Percentiles rank a stretch among this genome's conserved stretches.
phyloP scores from a whole-genome alignment of 1,140 invertebrate genomes.

The Caenorhabditis tropicalis region DNA sequence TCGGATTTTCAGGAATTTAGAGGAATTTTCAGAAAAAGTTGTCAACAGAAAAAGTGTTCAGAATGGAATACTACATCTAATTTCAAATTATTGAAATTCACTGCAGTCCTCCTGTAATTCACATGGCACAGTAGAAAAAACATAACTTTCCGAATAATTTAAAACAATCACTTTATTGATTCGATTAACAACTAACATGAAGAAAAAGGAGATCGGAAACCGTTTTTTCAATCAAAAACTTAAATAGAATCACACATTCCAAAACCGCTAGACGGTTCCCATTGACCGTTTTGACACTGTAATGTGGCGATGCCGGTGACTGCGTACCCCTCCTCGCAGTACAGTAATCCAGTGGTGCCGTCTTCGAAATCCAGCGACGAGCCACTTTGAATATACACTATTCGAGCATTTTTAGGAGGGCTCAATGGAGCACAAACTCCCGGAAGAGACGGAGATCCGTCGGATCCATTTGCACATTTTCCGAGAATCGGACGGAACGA shows the following conservation, averaged over 20 bases:
- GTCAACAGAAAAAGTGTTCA: no score
- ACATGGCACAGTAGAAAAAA: no score
- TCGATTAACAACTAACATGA: background rate
- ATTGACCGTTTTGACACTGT: slow-evolving; percentile 1
- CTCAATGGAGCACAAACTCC: background rate
- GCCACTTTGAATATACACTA: slow-evolving; percentile 25
- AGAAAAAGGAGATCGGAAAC: background rate
- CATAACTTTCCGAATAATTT: no score
- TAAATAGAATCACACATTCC: slow-evolving; percentile 40
- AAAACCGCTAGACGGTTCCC: slow-evolving; percentile 1
- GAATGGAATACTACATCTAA: no score
- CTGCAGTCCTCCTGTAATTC: no score
- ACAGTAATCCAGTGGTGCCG: slow-evolving; percentile 2
- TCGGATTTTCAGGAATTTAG: no score
- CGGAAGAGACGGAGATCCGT: background rate
- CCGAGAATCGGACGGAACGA: slow-evolving; percentile 24
- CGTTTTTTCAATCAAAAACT: background rate
- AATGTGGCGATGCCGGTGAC: slow-evolving; percentile 2
- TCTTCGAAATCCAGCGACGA: slow-evolving; percentile 14
- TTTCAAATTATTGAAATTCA: no score
- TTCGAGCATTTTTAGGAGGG: background rate
- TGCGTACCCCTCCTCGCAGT: slow-evolving; percentile 21
- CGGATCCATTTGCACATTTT: slow-evolving; percentile 10
- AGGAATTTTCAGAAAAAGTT: no score
- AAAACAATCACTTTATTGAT: no score